A percentile compares a stretch with the other conserved stretches of the same genome.
Evolutionary conservation across 2,113 vertebrate genomes (phyloP).

Genomic region (Dryoscopus gambensis): DNA sequence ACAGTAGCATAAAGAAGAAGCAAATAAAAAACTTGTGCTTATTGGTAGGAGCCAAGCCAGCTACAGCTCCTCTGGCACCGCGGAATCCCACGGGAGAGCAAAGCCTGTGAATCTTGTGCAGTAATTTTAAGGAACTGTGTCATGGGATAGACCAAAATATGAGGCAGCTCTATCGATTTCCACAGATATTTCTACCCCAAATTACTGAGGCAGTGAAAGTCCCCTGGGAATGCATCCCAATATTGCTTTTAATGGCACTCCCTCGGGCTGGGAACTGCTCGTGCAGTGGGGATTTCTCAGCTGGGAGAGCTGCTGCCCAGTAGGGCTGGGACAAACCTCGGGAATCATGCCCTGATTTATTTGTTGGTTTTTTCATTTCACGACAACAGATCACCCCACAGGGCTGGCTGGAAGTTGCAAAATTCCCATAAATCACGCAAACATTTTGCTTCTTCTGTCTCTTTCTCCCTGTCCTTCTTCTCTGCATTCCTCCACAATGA

Average conservation of each 20-base stretch:
- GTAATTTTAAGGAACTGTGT: background rate
- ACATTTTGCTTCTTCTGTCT: background rate
- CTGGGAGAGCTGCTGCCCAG: background rate
- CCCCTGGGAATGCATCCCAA: background rate
- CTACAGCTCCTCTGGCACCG: conserved; percentile 9
- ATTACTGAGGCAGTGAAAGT: background rate
- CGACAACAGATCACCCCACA: background rate
- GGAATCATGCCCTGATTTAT: background rate
- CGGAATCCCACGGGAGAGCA: background rate
- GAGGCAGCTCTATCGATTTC: background rate
- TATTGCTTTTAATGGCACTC: background rate
- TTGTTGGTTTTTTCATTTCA: background rate
- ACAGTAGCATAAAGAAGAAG: background rate
- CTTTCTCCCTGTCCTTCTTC: background rate
- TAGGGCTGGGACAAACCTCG: background rate
- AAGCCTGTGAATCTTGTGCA: background rate
- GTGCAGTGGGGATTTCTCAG: accelerated
- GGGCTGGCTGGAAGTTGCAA: background rate
- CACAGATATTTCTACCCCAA: background rate
- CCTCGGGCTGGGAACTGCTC: background rate
- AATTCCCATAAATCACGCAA: conserved; percentile 2
- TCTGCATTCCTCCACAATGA: background rate
- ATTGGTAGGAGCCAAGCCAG: background rate
- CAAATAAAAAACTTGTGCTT: background rate
- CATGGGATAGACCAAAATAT: background rate